Conservation (phyloP, 2,888 invertebrate genomes). For the Tolmerus cingulatus region DNA sequence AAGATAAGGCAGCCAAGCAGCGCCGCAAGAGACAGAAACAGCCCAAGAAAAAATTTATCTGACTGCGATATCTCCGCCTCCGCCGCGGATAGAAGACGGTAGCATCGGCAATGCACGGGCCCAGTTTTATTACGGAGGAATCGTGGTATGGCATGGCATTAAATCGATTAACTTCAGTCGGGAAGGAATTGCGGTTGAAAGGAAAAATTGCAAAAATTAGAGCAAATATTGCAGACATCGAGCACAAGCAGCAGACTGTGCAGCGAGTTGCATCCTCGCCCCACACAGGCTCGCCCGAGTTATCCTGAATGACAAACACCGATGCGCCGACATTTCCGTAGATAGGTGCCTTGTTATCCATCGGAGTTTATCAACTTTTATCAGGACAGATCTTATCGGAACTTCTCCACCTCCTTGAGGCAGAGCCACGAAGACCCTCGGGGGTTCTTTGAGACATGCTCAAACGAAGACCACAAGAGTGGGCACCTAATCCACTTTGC, state of each 20-base stretch:
- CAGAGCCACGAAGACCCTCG: not conserved
- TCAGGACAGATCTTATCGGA: slow-evolving; percentile 42
- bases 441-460: not conserved
- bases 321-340: not conserved
- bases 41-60: not conserved
- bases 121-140: slow-evolving; percentile 1
- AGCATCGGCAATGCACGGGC: not conserved
- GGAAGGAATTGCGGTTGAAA: slow-evolving; percentile 43
- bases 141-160: slow-evolving; percentile 12
- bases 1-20: slow-evolving; percentile 7
- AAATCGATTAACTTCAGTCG: slow-evolving; percentile 46
- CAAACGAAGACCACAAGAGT: not conserved
- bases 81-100: slow-evolving; percentile 6
- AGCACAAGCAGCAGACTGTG: not conserved
- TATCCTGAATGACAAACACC: slow-evolving; percentile 2
- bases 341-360: slow-evolving; percentile 37
- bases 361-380: slow-evolving; percentile 35
- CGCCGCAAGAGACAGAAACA: not conserved
- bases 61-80: not conserved
- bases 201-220: slow-evolving; percentile 46
- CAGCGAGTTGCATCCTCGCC: not conserved
- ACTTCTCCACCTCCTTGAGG: slow-evolving; percentile 10
- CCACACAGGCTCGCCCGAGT: not conserved
- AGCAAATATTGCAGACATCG: slow-evolving; percentile 35
- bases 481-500: slow-evolving; percentile 19